Evolutionary conservation across 92 coral and sea anemone genomes (phyloP).

Genomic region (Phenganax marumi): DNA sequence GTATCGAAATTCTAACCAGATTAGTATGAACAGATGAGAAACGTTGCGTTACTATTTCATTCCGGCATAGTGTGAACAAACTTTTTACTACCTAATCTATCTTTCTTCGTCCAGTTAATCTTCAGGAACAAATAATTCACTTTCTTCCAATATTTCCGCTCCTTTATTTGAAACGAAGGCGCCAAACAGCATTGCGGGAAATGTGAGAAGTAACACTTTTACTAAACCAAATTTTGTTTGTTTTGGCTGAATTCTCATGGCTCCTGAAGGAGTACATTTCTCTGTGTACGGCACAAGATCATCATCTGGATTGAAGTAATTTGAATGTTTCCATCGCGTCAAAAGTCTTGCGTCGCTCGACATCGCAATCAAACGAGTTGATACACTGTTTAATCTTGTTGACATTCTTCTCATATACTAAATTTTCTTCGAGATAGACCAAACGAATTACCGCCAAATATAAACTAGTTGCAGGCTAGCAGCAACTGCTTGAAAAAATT

Average conservation of each 20-base stretch:
- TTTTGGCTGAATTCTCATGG: constrained; percentile 25
- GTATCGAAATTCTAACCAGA: too few species aligned
- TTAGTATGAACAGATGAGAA: too few species aligned
- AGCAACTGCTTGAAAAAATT: background rate
- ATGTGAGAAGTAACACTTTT: constrained; percentile 17
- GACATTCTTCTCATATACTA: too few species aligned
- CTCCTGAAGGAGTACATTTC: constrained; percentile 24
- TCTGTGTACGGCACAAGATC: constrained; percentile 21
- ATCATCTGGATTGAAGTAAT: background rate
- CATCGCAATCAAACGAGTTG: background rate
- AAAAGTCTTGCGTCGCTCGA: background rate
- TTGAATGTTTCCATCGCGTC: background rate
- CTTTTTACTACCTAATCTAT: too few species aligned
- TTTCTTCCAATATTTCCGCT: constrained; percentile 35
- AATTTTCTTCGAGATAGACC: too few species aligned
- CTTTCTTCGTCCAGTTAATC: background rate
- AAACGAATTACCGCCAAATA: background rate
- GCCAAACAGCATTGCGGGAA: constrained; percentile 23
- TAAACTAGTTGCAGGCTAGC: background rate
- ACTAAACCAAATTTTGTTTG: constrained; percentile 41
- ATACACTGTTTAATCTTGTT: background rate
- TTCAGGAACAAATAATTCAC: constrained; percentile 35
- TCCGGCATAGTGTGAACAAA: too few species aligned
- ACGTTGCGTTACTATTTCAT: too few species aligned
- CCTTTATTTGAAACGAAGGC: constrained; percentile 34